Percentiles rank a stretch among this genome's conserved stretches.
phyloP scores from a whole-genome alignment of 2,888 invertebrate species.

The Rhagium mordax region DNA sequence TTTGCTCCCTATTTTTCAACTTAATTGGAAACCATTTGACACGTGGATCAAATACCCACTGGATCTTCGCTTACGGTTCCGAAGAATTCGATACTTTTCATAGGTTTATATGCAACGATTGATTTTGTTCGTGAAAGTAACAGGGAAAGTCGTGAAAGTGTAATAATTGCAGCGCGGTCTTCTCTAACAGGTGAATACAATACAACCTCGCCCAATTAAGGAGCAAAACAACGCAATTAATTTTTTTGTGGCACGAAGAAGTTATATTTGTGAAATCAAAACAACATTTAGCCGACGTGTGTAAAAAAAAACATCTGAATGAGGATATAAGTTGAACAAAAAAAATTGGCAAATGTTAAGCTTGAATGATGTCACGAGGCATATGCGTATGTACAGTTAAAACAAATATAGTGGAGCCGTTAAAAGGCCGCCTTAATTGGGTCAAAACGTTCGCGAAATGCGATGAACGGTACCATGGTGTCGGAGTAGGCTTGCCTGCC shows the following conservation, averaged over 20 bases:
- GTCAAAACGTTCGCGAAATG: constrained; percentile 40
- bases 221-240: not conserved
- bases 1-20: too few species aligned
- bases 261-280: not conserved
- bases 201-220: not conserved
- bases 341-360: constrained; percentile 28
- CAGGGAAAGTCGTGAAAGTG: constrained; percentile 63
- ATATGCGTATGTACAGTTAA: constrained; percentile 41
- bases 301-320: constrained; percentile 15
- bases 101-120: constrained; percentile 4
- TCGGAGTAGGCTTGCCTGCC: not conserved
- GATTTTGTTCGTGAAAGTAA: constrained; percentile 60
- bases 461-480: not conserved
- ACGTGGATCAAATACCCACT: too few species aligned
- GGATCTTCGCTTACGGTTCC: too few species aligned
- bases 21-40: too few species aligned
- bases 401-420: constrained; percentile 43
- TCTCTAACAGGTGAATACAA: constrained; percentile 33
- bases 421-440: constrained; percentile 41
- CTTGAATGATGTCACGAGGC: constrained; percentile 21
- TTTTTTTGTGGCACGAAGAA: not conserved
- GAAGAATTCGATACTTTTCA: not conserved
- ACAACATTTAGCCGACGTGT: not conserved
- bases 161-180: constrained; percentile 29
- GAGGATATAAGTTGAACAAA: constrained; percentile 37